Evolutionary conservation across 2,113 vertebrate genomes (phyloP), one percentile per base, ranked within the genome.

Genomic region (Aepyceros melampus): DNA sequence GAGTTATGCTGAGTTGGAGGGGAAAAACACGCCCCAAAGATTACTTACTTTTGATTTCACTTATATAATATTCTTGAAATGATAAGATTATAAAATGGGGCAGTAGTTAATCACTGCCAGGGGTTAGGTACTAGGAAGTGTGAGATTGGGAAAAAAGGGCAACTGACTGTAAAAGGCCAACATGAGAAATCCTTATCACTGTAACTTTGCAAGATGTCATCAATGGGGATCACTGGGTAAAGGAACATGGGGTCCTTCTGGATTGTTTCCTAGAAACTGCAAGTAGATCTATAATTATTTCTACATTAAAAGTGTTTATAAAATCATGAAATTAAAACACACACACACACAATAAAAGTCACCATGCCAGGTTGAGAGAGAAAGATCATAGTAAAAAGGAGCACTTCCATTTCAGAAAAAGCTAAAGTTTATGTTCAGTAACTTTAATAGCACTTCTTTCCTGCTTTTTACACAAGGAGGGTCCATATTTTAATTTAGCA

Each of bases 371-470:
- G 14, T 11, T n/a, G 6, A 51, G 36, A 71, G 64, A 67, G n/a
- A 79, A 11, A 56, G 31, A 29, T 25, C 16, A 51, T 60, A 60
- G 21, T 40, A 49, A 76, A 85, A 84, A 14, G 51, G 27, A 79
- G 27, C 0, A 49, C 45, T 79, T 31, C 11, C 1, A 0, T 49
- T 49, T 49, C 29, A 33, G 27, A 33, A 84, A 71, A 36, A 71
- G 64, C 64, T 33, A 31, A 84, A 8, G 31, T 29, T 76, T 62
- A 21, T 40, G 10, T 36, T 40, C 19, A 84, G 27, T 23, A 74
- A 11, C 4, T 84, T 60, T 60, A 51, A 19, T 4, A 60, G 27
- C 11, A 21, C 29, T n/a, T 53, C 29, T 31, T 31, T 17, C 21
- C 13, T 87, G 16, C 1, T 62, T 55, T 85, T 45, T 31, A 64